Conservation (phyloP, 2,113 vertebrate species). For the Alaudala cheleensis region DNA sequence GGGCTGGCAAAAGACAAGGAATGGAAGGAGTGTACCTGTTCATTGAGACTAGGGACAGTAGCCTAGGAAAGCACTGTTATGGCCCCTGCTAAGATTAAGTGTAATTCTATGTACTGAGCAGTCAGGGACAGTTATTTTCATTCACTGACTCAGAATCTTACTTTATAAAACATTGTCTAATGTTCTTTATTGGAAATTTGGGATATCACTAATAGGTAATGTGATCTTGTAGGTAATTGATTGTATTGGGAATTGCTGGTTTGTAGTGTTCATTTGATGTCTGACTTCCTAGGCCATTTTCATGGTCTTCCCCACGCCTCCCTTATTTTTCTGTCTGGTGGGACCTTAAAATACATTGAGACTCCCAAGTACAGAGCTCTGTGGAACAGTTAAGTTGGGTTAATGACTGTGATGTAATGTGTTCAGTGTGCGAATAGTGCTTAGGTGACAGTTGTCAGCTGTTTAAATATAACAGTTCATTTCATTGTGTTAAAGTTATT, state of each 20-base stretch:
- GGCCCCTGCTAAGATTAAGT: neutral
- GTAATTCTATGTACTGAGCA: neutral
- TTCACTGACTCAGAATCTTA: neutral
- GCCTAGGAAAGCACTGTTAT: neutral
- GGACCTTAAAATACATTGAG: neutral
- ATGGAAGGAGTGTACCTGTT: neutral
- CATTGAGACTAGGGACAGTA: neutral
- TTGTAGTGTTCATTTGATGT: neutral
- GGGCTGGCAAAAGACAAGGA: neutral
- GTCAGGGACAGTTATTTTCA: neutral
- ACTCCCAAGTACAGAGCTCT: neutral
- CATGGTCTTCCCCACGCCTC: neutral
- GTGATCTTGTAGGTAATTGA: neutral
- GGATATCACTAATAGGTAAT: neutral
- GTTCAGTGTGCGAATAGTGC: neutral
- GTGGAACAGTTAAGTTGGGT: neutral
- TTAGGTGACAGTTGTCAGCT: neutral
- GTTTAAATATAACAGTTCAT: neutral
- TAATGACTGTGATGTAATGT: neutral
- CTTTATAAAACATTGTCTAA: neutral
- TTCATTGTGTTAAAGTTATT: neutral
- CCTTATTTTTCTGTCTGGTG: neutral
- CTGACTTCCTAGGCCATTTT: neutral
- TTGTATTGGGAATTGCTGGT: neutral
- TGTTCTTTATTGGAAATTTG: neutral